Base-by-base conservation (phyloP, 2,113 vertebrate species). In the Oxygymnocypris stewartii region DNA sequence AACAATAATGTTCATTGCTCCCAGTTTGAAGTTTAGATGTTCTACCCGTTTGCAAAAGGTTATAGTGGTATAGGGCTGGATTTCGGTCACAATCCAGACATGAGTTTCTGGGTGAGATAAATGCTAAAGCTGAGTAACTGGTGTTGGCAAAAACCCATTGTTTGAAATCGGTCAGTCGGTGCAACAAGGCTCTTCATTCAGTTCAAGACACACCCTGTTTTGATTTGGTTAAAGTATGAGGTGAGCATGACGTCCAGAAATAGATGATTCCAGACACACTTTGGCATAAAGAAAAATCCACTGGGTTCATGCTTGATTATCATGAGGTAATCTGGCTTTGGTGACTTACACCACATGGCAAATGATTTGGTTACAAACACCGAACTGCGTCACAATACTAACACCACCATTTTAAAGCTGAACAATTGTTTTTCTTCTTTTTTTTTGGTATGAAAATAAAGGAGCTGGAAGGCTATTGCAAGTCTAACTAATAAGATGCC, bases 241-340 rank as follows among this genome's bases (percentile, higher is more conserved):
- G 87, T 88, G 82, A 85, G 69, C 44, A 28, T 51, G 69, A 25
- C 23, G 47, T 79, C 69, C 75, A 49, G 78, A 80, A 81, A 23
- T 40, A 49, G 79, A 47, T 49, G 74, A 57, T 79, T 84, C 80
- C 80, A 73, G 80, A 74, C 28, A 42, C 63, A 54, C 84, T 88
- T 87, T 85, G 79, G 79, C 61, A 84, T 78, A 89, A 78, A 74
- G 65, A 87, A 89, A 84, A 73, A 74, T 91, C 88, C 79, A 75
- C 86, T 85, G 85, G 86, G 88, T 86, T 90, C 87, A 77, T 90
- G 88, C 82, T 91, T 65, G 87, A 90, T 89, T 86, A 79, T 88
- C 84, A 91, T 94, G 94, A 94, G 94, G 94, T 94, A 94, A 91
- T 93, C 88, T 90, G 92, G 91, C 90, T 93, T 91, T 93, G 92